These are phyloP conservation scores for Seriola quinqueradiata DNA, from an alignment of 2,113 vertebrate genomes.

Conservation along the genomic window DNA sequence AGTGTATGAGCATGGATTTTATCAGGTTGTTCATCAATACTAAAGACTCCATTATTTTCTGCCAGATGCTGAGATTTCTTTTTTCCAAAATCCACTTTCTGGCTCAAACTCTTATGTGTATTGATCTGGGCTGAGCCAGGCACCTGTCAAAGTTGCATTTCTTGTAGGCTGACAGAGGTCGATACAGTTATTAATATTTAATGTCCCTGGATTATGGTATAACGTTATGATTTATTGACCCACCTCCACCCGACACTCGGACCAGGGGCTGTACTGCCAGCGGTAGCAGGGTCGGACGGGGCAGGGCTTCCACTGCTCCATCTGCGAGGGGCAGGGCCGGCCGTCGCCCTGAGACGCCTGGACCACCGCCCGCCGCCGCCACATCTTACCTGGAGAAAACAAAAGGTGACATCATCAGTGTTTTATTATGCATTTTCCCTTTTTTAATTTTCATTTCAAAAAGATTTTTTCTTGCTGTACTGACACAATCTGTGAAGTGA, in stretches of 20 bases:
- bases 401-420: constrained; percentile 11
- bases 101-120: constrained; percentile 22
- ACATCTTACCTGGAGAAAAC: constrained; percentile 91
- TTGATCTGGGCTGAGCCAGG: constrained; percentile 33
- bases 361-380: constrained; percentile 88
- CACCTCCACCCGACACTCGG: constrained; percentile 95
- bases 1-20: constrained; percentile 32
- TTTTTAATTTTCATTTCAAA: not conserved
- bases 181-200: constrained; percentile 35
- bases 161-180: constrained; percentile 32
- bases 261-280: constrained; percentile 95
- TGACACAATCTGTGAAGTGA: not conserved
- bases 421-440: not conserved
- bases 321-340: constrained; percentile 91
- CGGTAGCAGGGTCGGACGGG: constrained; percentile 94
- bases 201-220: not conserved
- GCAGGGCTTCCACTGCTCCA: constrained; percentile 96
- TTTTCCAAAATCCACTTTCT: constrained; percentile 27
- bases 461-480: not conserved
- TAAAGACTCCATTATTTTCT: constrained; percentile 55
- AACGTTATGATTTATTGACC: constrained; percentile 8
- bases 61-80: constrained; percentile 32
- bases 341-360: constrained; percentile 96
- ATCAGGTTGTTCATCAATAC: constrained; percentile 65
- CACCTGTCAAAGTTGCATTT: constrained; percentile 37